Evolutionary conservation across 2,113 vertebrate genomes (phyloP).

Genomic region (Indicator maculatus): DNA sequence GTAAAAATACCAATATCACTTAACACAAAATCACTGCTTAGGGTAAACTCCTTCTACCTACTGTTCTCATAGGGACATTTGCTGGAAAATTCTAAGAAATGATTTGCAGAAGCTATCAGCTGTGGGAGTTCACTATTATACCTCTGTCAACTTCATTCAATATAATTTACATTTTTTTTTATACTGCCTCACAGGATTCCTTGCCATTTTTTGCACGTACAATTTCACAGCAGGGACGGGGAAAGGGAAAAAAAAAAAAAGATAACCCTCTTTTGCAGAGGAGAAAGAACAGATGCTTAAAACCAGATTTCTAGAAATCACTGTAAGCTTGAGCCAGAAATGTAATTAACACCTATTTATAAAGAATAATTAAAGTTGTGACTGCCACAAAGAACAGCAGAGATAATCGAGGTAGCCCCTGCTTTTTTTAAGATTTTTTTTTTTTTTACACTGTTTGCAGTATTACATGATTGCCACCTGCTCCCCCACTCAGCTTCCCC

Average conservation of each 20-base stretch:
- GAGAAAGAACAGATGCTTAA: constrained; percentile 82
- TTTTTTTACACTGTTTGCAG: constrained; percentile 82
- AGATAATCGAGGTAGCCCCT: constrained; percentile 82
- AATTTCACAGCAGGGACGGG: constrained; percentile 75
- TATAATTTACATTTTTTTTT: constrained; percentile 77
- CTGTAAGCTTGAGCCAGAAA: constrained; percentile 80
- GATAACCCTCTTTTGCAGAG: constrained; percentile 70
- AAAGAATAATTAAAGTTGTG: constrained; percentile 88
- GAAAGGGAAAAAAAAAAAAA: neutral
- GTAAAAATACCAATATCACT: constrained; percentile 69
- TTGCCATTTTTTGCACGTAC: constrained; percentile 76
- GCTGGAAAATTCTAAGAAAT: constrained; percentile 78
- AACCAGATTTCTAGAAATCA: constrained; percentile 82
- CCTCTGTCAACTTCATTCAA: constrained; percentile 80
- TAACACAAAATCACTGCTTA: constrained; percentile 76
- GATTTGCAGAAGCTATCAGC: constrained; percentile 75
- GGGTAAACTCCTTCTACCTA: constrained; percentile 74
- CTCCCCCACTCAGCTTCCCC: constrained; percentile 87
- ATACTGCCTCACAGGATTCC: constrained; percentile 77
- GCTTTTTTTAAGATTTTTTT: constrained; percentile 38
- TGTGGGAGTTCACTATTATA: constrained; percentile 80
- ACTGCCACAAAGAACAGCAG: constrained; percentile 81
- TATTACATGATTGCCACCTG: constrained; percentile 90
- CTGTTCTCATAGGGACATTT: constrained; percentile 75
- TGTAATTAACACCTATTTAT: constrained; percentile 89